Evolutionary conservation across 2,113 vertebrate species (phyloP), one percentile per base, ranked within the genome.

Genomic region (Heteronetta atricapilla): DNA sequence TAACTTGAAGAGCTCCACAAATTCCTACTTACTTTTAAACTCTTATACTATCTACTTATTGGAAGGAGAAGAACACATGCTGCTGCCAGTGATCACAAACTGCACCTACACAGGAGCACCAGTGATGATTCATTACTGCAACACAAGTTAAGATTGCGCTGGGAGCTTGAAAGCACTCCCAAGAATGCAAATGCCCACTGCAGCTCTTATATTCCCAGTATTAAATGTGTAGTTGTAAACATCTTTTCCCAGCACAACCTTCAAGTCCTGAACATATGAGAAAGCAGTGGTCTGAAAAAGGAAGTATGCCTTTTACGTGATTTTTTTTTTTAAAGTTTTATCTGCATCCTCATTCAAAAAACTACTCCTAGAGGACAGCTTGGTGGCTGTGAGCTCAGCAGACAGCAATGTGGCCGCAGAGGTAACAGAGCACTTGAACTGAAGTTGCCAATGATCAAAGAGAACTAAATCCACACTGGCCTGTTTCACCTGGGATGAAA

Each of bases 101-200:
- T 31, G 78, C 68, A 26, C 3, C 44, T 3, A 10, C 18, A 31
- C 4, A 0, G 42, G 26, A 70, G 46, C 3, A 6, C 23, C 60
- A 44, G 76, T 1, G 17, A 55, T 23, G 73, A 62, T 11, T 46
- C 68, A 31, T 16, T 25, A 15, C 60, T 86, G 75, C 63, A 36
- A 25, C 63, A 40, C 11, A 8, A 21, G 64, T 3, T 6, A 8
- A 16, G 69, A 66, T 6, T 4, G 36, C 0, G 1, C 23, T 0
- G 19, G 74, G 62, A 62, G 52, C 31, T 50, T 4, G 33, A 34
- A 11, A 6, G 33, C 0, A 2, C 53, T 50, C 44, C 70, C 23
- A 4, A 11, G 40, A 55, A 70, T 17, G 50, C 70, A 56, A 1
- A 8, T 0, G 0, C 68, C 78, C 36, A 3, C 29, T 4, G 50